These are phyloP conservation scores for Zoanthus gigantus DNA, from an alignment of 92 coral and sea anemone species.

Conservation along the genomic window DNA sequence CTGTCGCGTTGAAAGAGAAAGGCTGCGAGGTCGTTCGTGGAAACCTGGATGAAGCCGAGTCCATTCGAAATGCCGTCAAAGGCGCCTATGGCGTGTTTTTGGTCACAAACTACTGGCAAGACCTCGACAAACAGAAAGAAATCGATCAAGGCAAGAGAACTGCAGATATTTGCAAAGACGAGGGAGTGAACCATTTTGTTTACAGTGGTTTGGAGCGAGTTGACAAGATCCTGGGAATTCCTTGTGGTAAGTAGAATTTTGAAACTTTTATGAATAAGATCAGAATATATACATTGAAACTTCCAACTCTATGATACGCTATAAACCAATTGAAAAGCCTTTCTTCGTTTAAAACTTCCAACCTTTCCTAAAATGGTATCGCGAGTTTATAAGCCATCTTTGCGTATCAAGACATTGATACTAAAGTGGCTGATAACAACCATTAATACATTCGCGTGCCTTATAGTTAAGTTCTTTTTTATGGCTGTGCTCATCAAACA, in stretches of 20 bases:
- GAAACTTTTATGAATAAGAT: too few species aligned
- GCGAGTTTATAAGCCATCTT: too few species aligned
- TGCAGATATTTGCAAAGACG: conserved; percentile 63
- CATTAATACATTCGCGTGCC: too few species aligned
- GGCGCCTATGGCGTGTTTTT: conserved; percentile 80
- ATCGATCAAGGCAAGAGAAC: conserved; percentile 81
- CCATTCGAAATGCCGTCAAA: conserved; percentile 66
- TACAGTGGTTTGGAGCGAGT: conserved; percentile 88
- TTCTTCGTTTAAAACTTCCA: too few species aligned
- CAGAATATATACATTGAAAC: too few species aligned
- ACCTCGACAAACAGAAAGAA: conserved; percentile 71
- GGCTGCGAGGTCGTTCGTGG: conserved; percentile 73
- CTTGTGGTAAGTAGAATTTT: conserved; percentile 67
- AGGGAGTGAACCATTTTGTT: conserved; percentile 77
- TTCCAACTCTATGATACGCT: too few species aligned
- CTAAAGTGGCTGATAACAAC: too few species aligned
- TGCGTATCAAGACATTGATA: too few species aligned
- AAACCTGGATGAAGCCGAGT: conserved; percentile 68
- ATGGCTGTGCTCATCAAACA: too few species aligned
- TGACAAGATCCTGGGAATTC: conserved; percentile 67
- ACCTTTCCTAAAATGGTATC: too few species aligned
- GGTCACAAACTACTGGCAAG: conserved; percentile 87
- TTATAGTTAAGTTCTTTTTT: too few species aligned
- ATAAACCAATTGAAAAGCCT: too few species aligned
- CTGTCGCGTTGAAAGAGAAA: conserved; percentile 60